Base-by-base conservation (phyloP, 2,888 invertebrate genomes). In the Agriotes lineatus region DNA sequence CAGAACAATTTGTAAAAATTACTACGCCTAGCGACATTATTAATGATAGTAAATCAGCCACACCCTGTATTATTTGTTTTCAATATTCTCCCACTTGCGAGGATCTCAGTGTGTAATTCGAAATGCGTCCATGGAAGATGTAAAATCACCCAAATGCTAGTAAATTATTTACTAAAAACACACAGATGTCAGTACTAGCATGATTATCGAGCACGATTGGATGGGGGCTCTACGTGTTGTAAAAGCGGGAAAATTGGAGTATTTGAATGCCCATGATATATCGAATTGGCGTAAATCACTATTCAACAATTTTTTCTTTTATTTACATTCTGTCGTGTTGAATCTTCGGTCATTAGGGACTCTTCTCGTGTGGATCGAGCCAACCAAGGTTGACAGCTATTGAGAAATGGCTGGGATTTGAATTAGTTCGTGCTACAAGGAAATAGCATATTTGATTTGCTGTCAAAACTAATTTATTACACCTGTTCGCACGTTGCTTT, bases 391-490 rank as follows among this genome's bases (percentile, higher is more conserved):
- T 52, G 52, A 52, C 52, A 52, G 52, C 52, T 33, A 52, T 52
- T 52, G 52, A 52, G 33, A 52, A 52, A 52, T 52, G 52, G 33
- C 33, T 52, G 18, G 33, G 52, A 48, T 22, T 50, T 22, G 19
- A 48, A 22, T 22, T 12, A 18, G 12, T 22, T 25, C 39, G 42
- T 58, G 30, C 9, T 20, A 42, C 22, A 44, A 58, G 58, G 58
- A 58, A 58, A 42, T 60, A 14, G 50, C 33, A 60, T 50, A 50
- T 60, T 60, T 60, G 60, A 60, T 37, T 60, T 48, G 60, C 50
- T 50, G 60, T 60, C 50, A 60, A 60, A 60, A 56, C 56, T 57
- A 64, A 64, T 64, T 64, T 64, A 64, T 64, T 64, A 37, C 44
- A 12, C 10, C 30, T 45, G 22, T 64, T 64, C 39, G 10, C 44